phyloP scores from a whole-genome alignment of 2,113 vertebrate species.

The Actenoides hombroni region DNA sequence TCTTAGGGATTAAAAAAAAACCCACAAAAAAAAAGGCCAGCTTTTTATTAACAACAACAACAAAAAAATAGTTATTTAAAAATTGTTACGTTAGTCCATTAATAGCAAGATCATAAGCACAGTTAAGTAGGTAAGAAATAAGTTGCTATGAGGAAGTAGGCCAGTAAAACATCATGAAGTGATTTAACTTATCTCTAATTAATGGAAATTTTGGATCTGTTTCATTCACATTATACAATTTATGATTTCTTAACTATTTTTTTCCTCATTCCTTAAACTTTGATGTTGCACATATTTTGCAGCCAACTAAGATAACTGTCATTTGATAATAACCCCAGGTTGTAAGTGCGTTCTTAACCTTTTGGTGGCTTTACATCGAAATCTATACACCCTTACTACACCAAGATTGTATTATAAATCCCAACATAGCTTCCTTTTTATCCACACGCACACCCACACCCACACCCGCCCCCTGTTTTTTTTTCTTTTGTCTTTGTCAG shows the following conservation, averaged over 20 bases:
- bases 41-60: background rate
- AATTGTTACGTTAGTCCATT: background rate
- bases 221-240: background rate
- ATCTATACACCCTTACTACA: background rate
- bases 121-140: background rate
- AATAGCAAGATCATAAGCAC: background rate
- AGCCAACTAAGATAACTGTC: background rate
- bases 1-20: background rate
- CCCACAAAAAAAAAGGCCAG: background rate
- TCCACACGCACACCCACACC: too few relatives aligned
- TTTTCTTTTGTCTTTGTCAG: background rate
- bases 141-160: background rate
- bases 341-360: background rate
- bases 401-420: background rate
- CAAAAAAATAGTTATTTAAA: background rate
- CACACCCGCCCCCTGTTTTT: background rate
- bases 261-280: background rate
- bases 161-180: background rate
- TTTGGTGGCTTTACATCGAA: background rate
- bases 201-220: background rate
- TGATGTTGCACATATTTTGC: background rate
- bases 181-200: background rate
- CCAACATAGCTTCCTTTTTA: background rate
- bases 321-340: background rate
- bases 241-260: background rate